These are phyloP conservation scores for Erynnis tages DNA, from an alignment of 2,888 invertebrate species.

Conservation along the genomic window DNA sequence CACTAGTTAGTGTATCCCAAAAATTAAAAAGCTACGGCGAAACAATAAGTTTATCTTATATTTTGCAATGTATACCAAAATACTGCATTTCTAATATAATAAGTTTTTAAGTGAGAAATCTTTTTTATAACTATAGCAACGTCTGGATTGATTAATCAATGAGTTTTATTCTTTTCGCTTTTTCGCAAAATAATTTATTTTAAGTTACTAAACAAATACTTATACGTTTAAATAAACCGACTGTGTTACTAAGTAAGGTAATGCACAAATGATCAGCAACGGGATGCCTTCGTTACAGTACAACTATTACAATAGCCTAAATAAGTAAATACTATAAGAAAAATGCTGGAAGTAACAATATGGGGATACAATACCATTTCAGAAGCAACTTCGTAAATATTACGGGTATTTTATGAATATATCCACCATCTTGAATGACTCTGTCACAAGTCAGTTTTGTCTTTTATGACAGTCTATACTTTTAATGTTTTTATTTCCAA, in stretches of 20 bases:
- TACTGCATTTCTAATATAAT: constrained; percentile 77
- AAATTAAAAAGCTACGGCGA: constrained; percentile 51
- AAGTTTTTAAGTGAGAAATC: constrained; percentile 72
- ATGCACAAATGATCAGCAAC: constrained; percentile 70
- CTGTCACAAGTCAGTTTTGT: no score
- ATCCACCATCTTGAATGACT: not conserved
- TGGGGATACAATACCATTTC: constrained; percentile 29
- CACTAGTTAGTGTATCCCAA: constrained; percentile 25
- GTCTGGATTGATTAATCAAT: constrained; percentile 45
- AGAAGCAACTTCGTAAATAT: not conserved
- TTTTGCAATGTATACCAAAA: constrained; percentile 81
- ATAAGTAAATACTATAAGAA: constrained; percentile 55
- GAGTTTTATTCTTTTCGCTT: constrained; percentile 58
- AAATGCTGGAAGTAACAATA: constrained; percentile 45
- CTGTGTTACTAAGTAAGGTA: constrained; percentile 76
- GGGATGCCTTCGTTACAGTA: constrained; percentile 80
- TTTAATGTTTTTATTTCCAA: no score
- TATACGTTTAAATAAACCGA: constrained; percentile 53
- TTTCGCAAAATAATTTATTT: constrained; percentile 58
- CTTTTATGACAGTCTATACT: not conserved
- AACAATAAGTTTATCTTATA: constrained; percentile 58
- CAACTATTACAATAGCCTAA: constrained; percentile 78
- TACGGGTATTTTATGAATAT: constrained; percentile 5
- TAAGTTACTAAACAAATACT: constrained; percentile 59
- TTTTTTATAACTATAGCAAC: constrained; percentile 51